phyloP scores from a whole-genome alignment of 2,113 vertebrate genomes.

The Elaphurus davidianus region DNA sequence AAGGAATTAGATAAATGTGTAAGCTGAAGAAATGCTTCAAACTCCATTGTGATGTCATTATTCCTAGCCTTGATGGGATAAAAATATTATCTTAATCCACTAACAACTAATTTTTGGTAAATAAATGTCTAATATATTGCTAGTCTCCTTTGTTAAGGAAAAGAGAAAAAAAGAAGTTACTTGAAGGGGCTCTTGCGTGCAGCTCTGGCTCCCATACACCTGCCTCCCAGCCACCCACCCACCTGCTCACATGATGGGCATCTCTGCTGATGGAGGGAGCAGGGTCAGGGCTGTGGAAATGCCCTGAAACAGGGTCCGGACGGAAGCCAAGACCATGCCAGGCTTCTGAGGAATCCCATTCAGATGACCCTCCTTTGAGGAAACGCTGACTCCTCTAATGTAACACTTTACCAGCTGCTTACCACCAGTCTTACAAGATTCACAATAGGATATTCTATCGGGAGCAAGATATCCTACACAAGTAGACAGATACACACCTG shows the following conservation, averaged over 20 bases:
- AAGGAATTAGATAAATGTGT: conserved; percentile 16
- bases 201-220: too few species aligned
- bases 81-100: conserved; percentile 39
- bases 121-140: not conserved
- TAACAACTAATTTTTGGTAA: conserved; percentile 28
- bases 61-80: not conserved
- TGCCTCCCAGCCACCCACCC: not conserved
- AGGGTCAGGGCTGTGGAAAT: not conserved
- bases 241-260: not conserved
- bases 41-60: not conserved
- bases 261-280: not conserved
- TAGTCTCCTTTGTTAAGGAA: not conserved
- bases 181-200: too few species aligned
- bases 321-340: not conserved
- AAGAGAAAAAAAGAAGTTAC: conserved; percentile 21
- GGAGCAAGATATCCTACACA: not conserved
- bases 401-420: not conserved
- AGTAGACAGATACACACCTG: not conserved
- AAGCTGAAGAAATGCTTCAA: not conserved
- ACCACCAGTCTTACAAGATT: not conserved
- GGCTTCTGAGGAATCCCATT: not conserved
- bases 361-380: not conserved
- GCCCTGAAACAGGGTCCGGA: not conserved
- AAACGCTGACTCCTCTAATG: not conserved
- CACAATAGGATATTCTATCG: not conserved